phyloP scores from a whole-genome alignment of 2,888 invertebrate genomes.

The Cosmia trapezina region DNA sequence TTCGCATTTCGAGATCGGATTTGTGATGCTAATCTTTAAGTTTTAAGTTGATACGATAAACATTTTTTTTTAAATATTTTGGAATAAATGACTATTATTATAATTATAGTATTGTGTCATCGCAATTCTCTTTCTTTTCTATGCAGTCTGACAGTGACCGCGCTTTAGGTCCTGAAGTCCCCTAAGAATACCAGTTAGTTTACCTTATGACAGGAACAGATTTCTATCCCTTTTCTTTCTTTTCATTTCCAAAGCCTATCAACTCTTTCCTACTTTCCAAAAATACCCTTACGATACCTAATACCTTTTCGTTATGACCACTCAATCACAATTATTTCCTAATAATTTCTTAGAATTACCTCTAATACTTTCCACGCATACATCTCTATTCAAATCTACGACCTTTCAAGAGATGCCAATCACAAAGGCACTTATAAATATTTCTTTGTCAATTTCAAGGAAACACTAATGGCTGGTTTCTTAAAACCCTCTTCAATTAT shows the following conservation, averaged over 20 bases:
- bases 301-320: neutral
- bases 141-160: too few species aligned
- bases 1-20: constrained; percentile 7
- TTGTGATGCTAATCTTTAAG: constrained; percentile 10
- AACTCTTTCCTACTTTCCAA: neutral
- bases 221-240: neutral
- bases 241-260: neutral
- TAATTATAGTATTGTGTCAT: too few species aligned
- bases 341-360: neutral
- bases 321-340: neutral
- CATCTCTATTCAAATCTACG: neutral
- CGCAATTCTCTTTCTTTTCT: too few species aligned
- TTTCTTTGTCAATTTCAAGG: constrained; percentile 15
- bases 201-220: too few species aligned
- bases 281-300: neutral
- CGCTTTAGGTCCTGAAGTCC: too few species aligned
- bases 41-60: too few species aligned
- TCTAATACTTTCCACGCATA: constrained; percentile 9
- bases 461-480: constrained; percentile 29
- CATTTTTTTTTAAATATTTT: too few species aligned
- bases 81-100: too few species aligned
- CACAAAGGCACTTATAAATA: constrained; percentile 26
- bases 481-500: constrained; percentile 14
- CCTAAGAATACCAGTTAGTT: too few species aligned
- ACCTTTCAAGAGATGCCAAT: neutral